Evolutionary conservation across 2,888 invertebrate genomes (phyloP), one percentile per base, ranked within the genome.

Genomic region (Rhagonycha lutea): DNA sequence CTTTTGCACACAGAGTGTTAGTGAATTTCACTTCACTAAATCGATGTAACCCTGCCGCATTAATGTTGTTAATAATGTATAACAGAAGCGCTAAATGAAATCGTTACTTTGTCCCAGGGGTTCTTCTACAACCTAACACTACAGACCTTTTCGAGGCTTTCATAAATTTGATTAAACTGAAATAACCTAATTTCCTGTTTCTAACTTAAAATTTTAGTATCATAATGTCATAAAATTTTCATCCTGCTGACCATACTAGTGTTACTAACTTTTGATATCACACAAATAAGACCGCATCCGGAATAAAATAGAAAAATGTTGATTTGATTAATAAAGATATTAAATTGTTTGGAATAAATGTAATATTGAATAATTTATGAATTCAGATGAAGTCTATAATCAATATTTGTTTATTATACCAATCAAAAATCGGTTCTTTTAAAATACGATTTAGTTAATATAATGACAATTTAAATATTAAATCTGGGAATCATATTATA

Each of bases 41-140:
- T 26, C 65, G 47, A 67, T 67, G 28, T 65, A 67, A 60, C 14
- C 72, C 67, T 24, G 32, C 28, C 23, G 67, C 65, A 72, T 67
- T 72, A 72, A 72, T 61, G 68, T 47, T 61, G 47, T 72, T 68
- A 72, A 68, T 72, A 72, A 72, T 72, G 32, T 61, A 72, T 72
- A 29, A 62, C 61, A 68, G 65, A 68, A 72, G 68, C 18, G 72
- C 61, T 18, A 72, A 72, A 72, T 61, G 68, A 68, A 72, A 68
- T 72, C 72, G 68, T 68, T 72, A 72, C 61, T 63, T 70, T 29
- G 26, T 62, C 70, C 63, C 70, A 29, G 29, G 70, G 70, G 70
- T 32, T 70, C 62, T 63, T 62, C 26, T 62, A 62, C 62, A 26
- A 26, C 61, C 61, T 70, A 60, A 60, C 61, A 70, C 29, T 63